These are phyloP conservation scores for Triplophysa yarkandensis DNA, from an alignment of 2,797 vertebrate genomes.

Conservation along the genomic window DNA sequence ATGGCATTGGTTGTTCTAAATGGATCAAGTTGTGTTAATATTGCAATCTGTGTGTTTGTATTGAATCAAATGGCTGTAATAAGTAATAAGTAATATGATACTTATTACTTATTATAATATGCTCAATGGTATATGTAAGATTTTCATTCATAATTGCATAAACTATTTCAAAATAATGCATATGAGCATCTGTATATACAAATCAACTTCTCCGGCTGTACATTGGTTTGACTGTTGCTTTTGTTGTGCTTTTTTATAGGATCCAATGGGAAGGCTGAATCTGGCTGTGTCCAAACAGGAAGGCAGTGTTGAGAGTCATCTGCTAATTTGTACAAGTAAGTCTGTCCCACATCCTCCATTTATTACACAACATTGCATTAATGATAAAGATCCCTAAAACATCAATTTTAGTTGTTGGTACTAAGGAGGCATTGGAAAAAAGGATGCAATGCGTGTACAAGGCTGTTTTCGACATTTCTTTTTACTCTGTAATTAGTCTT, in stretches of 20 bases:
- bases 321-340: conserved; percentile 57
- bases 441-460: background rate
- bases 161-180: no score
- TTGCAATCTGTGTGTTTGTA: no score
- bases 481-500: background rate
- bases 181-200: no score
- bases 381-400: background rate
- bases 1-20: no score
- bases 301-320: conserved; percentile 45
- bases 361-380: background rate
- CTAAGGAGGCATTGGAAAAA: background rate
- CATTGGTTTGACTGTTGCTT: no score
- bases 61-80: no score
- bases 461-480: background rate
- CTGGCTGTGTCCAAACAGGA: conserved; percentile 45
- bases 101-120: no score
- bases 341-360: background rate
- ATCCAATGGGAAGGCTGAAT: conserved; percentile 39
- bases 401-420: background rate
- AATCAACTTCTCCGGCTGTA: no score
- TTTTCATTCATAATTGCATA: no score
- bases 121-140: no score
- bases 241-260: background rate
- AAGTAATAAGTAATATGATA: no score
- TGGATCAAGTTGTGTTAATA: no score